Evolutionary conservation across 2,888 invertebrate species (phyloP), one percentile per base, ranked within the genome.

Genomic region (Limnephilus marmoratus): DNA sequence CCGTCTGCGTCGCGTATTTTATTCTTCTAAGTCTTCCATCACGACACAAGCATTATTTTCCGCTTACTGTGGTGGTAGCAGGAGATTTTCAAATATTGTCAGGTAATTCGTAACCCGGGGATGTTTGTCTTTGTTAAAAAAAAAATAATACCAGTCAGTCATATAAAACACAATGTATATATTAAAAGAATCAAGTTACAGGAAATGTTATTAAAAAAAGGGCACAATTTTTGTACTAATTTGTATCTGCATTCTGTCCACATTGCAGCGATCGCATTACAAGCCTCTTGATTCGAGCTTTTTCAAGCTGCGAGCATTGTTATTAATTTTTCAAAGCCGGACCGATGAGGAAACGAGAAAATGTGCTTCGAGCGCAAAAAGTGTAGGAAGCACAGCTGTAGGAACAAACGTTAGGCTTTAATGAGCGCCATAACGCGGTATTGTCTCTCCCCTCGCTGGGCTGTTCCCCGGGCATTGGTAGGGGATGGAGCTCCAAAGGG

Each of bases 371-470:
- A 68, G 68, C 68, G n/a, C 68, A 68, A 68, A 68, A 68, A 68
- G 68, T n/a, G 68, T 68, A 68, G 68, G 24, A 68, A 34, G 83
- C 83, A 24, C 37, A 24, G 37, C 34, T 83, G 83, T 83, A 83
- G 37, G 24, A 83, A n/a, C 34, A 34, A 37, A 37, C 82, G 34
- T 83, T 83, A 18, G 83, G 83, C 37, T 83, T 83, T 83, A 83
- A 83, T 34, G 83, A 83, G 83, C 37, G 83, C 37, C 34, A 34
- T 83, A 83, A 83, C 83, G 83, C n/a, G 86, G 86, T 49, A 86
- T 86, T 86, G 86, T 86, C 86, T 86, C 49, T 86, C 45, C 24
- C 86, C 45, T 86, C 29, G 15, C 0, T 49, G 37, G 83, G 83
- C 37, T 34, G 83, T 11, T 34, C 37, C 37, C 37, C 9, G 24